Evolutionary conservation across 1,140 invertebrate genomes (phyloP).

Genomic region (Drosophila truncata): DNA sequence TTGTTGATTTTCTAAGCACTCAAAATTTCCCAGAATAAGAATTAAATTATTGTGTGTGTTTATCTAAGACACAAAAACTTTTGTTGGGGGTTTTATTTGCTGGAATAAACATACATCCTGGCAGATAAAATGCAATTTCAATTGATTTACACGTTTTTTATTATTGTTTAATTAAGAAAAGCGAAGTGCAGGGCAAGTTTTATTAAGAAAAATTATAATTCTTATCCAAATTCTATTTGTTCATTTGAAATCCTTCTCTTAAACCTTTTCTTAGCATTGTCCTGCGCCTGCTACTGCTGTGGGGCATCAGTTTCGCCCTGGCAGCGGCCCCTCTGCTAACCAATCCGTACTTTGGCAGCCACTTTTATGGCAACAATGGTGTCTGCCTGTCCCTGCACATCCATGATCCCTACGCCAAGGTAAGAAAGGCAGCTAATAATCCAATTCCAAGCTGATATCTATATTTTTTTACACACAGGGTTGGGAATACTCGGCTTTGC

Average conservation of each 20-base stretch:
- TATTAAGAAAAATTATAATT: background rate
- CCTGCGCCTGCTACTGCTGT: constrained; percentile 86
- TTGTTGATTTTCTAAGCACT: constrained; percentile 5
- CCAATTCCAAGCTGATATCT: background rate
- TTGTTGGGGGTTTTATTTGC: background rate
- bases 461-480: constrained; percentile 83
- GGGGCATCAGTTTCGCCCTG: constrained; percentile 86
- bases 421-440: constrained; percentile 34
- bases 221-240: background rate
- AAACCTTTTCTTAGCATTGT: constrained; percentile 60
- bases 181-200: background rate
- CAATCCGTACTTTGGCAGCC: constrained; percentile 85
- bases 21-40: background rate
- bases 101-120: background rate
- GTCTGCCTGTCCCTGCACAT: constrained; percentile 89
- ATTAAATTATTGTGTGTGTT: constrained; percentile 12
- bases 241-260: background rate
- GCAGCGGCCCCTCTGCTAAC: constrained; percentile 86
- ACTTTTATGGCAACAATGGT: constrained; percentile 88
- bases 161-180: background rate
- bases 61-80: background rate
- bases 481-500: constrained; percentile 88
- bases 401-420: constrained; percentile 87
- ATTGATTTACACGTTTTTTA: background rate
- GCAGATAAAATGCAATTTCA: background rate